Evolutionary conservation across 1,140 invertebrate genomes (phyloP).

Genomic region (Himalopsyche phryganea): DNA sequence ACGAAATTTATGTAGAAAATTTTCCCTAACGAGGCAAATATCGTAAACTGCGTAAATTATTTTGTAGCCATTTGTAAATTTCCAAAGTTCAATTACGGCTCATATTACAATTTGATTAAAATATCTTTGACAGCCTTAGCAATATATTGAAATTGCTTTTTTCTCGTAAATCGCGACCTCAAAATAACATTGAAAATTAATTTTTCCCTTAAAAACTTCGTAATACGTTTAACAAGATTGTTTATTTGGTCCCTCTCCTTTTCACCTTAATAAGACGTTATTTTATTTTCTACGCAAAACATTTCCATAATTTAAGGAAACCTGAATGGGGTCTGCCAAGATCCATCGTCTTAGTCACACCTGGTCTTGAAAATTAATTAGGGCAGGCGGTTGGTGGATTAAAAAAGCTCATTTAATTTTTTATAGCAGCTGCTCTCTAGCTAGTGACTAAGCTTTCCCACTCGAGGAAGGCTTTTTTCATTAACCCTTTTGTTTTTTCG

Average conservation of each 20-base stretch:
- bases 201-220: neutral
- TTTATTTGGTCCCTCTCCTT: neutral
- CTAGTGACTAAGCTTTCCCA: slow-evolving; percentile 14
- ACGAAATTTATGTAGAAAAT: no score
- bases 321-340: neutral
- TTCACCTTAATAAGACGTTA: slow-evolving; percentile 4
- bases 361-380: slow-evolving; percentile 33
- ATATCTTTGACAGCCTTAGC: no score
- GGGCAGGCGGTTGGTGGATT: slow-evolving; percentile 19
- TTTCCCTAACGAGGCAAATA: no score
- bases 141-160: no score
- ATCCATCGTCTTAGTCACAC: slow-evolving; percentile 31
- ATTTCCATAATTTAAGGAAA: slow-evolving; percentile 16
- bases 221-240: slow-evolving; percentile 11
- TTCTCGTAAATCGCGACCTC: no score
- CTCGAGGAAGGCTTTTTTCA: slow-evolving; percentile 18
- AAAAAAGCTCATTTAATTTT: slow-evolving; percentile 33
- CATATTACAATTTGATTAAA: no score
- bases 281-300: slow-evolving; percentile 17
- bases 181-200: no score
- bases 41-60: no score
- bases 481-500: slow-evolving; percentile 21
- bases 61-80: no score
- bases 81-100: no score
- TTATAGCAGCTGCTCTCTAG: slow-evolving; percentile 23